A percentile compares a stretch with the other conserved stretches of the same genome.
Conservation (phyloP, 2,113 vertebrate species). For the Canis aureus region DNA sequence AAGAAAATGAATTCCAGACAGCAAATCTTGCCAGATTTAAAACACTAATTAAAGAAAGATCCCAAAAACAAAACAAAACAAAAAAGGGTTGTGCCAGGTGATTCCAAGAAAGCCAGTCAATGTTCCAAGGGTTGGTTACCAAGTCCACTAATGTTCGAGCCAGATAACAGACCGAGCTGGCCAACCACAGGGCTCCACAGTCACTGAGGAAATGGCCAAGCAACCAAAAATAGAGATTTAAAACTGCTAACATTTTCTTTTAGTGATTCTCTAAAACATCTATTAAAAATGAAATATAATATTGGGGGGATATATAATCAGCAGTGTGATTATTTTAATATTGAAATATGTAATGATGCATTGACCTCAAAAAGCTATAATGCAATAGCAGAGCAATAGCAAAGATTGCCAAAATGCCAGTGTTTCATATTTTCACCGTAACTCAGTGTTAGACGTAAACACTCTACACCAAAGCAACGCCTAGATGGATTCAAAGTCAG, state of each 20-base stretch:
- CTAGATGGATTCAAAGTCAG: neutral
- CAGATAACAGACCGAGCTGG: neutral
- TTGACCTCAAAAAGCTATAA: neutral
- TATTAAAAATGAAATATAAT: neutral
- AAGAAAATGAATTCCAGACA: conserved; percentile 41
- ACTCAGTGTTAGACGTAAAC: neutral
- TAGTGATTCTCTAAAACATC: neutral
- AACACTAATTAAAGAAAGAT: neutral
- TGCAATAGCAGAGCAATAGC: neutral
- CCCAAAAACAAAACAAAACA: neutral
- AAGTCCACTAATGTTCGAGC: neutral
- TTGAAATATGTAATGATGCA: neutral
- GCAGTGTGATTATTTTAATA: neutral
- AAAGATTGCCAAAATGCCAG: neutral
- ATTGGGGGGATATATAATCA: neutral
- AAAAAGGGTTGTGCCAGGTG: neutral
- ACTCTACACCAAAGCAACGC: neutral
- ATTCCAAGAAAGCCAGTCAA: conserved; percentile 1
- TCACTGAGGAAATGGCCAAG: neutral
- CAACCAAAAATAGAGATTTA: neutral
- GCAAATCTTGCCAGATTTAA: conserved; percentile 16
- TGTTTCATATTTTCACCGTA: neutral
- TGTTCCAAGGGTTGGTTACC: conserved; percentile 11
- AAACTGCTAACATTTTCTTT: neutral
- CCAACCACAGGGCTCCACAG: rapidly evolving